phyloP scores from a whole-genome alignment of 2,888 invertebrate species.

The Autographa gamma region DNA sequence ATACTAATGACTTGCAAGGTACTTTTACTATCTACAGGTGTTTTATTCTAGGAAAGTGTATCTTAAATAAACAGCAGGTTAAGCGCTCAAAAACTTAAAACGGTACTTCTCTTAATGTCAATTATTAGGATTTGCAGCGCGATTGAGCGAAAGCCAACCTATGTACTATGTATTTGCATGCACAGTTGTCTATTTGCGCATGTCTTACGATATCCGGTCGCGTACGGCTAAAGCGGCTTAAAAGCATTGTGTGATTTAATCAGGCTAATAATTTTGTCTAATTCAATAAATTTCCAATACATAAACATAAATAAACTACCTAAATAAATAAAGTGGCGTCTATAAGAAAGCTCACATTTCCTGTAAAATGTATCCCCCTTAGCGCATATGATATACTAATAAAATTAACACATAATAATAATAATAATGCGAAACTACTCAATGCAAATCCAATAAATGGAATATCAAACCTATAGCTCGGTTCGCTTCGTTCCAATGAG shows the following conservation, averaged over 20 bases:
- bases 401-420: constrained; percentile 57
- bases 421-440: constrained; percentile 77
- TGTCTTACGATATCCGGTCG: constrained; percentile 9
- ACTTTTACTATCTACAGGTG: background rate
- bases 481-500: constrained; percentile 84
- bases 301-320: constrained; percentile 22
- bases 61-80: background rate
- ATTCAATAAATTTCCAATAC: constrained; percentile 13
- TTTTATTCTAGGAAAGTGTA: background rate
- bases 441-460: constrained; percentile 82
- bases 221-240: constrained; percentile 29
- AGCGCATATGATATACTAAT: constrained; percentile 60
- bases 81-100: background rate
- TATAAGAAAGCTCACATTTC: constrained; percentile 47
- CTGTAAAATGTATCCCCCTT: constrained; percentile 41
- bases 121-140: too few relatives aligned
- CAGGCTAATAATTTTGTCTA: constrained; percentile 6
- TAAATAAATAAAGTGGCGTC: constrained; percentile 22
- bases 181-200: background rate
- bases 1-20: background rate
- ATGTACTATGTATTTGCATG: background rate
- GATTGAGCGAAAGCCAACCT: too few relatives aligned
- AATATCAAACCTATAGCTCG: constrained; percentile 88
- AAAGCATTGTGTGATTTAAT: constrained; percentile 30
- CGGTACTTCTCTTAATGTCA: too few relatives aligned